phyloP scores from a whole-genome alignment of 2,888 invertebrate species.

The Exocentrus adspersus region DNA sequence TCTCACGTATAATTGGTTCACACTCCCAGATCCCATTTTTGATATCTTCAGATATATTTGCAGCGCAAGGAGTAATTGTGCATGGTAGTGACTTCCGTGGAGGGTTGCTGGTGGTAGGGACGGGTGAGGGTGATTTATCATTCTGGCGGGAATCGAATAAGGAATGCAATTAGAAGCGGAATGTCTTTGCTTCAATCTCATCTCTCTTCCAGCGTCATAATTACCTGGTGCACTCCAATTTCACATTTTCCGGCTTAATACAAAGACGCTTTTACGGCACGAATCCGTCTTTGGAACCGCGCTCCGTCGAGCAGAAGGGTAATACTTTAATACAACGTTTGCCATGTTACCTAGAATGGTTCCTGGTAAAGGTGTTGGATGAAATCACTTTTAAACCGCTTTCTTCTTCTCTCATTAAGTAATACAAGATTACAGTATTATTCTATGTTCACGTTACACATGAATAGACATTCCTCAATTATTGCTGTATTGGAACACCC shows the following conservation, averaged over 20 bases:
- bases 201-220: slow-evolving; percentile 47
- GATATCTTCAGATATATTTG: slow-evolving; percentile 45
- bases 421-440: too few relatives aligned
- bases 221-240: slow-evolving; percentile 47
- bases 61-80: slow-evolving; percentile 53
- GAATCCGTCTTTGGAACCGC: not conserved
- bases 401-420: too few relatives aligned
- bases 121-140: slow-evolving; percentile 57
- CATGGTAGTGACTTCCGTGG: slow-evolving; percentile 51
- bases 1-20: slow-evolving; percentile 47
- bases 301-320: not conserved
- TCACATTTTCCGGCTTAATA: slow-evolving; percentile 28
- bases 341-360: not conserved
- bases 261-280: slow-evolving; percentile 12
- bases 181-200: slow-evolving; percentile 59
- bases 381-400: too few relatives aligned
- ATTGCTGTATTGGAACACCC: too few relatives aligned
- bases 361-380: not conserved
- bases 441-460: too few relatives aligned
- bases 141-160: slow-evolving; percentile 56
- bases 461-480: too few relatives aligned
- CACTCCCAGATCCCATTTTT: slow-evolving; percentile 47
- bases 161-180: slow-evolving; percentile 59
- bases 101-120: slow-evolving; percentile 43
- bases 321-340: not conserved